Evolutionary conservation across 2,888 invertebrate species (phyloP).

Genomic region (Suillia variegata): DNA sequence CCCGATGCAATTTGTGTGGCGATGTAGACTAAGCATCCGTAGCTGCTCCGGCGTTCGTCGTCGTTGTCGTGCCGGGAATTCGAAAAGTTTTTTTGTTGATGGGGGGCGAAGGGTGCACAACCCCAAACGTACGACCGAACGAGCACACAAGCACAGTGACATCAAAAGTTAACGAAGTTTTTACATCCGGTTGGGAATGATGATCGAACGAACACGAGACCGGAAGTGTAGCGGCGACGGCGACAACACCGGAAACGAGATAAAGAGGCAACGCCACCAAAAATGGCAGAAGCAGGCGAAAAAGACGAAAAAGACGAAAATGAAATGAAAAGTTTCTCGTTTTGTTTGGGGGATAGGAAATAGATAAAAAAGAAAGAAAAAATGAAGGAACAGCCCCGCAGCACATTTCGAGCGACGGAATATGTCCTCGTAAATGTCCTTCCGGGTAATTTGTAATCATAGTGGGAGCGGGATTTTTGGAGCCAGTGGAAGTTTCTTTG

Average conservation of each 20-base stretch:
- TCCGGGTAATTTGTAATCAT: not conserved
- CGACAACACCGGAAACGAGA: slow-evolving; percentile 48
- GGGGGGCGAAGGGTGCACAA: too few relatives aligned
- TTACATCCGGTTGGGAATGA: slow-evolving; percentile 46
- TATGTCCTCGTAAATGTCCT: slow-evolving; percentile 2
- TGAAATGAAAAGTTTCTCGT: slow-evolving; percentile 35
- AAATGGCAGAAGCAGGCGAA: slow-evolving; percentile 24
- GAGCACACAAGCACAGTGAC: not conserved
- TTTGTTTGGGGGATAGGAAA: not conserved
- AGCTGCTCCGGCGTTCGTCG: slow-evolving; percentile 66
- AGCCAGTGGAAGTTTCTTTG: too few relatives aligned
- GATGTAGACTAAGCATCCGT: slow-evolving; percentile 84
- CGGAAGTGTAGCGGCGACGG: slow-evolving; percentile 52
- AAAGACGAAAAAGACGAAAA: slow-evolving; percentile 23
- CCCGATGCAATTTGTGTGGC: slow-evolving; percentile 87
- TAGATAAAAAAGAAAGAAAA: too few relatives aligned
- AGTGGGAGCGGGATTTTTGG: too few relatives aligned
- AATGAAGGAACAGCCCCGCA: too few relatives aligned
- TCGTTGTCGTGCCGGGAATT: slow-evolving; percentile 33
- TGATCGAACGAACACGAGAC: slow-evolving; percentile 47
- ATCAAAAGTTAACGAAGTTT: slow-evolving; percentile 57
- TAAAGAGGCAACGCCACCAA: slow-evolving; percentile 43
- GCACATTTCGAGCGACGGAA: too few relatives aligned
- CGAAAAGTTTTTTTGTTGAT: slow-evolving; percentile 46
- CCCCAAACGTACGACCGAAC: slow-evolving; percentile 15